Conservation (phyloP, 2,888 invertebrate genomes). For the Agrochola lychnidis region DNA sequence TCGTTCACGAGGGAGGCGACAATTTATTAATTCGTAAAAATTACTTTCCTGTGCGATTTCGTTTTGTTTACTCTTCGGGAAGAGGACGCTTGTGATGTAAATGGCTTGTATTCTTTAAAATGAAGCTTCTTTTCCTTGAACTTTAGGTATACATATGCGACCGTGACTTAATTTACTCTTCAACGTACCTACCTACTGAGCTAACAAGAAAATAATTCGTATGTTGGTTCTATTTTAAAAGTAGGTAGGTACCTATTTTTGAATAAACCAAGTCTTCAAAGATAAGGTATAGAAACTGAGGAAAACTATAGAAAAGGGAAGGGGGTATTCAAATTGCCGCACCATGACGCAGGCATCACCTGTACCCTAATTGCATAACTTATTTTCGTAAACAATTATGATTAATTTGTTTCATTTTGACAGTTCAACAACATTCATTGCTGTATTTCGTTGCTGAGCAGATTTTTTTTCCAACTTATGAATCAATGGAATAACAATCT, state of each 20-base stretch:
- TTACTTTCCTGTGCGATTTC: conserved; percentile 73
- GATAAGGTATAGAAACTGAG: background rate
- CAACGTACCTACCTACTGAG: too few relatives aligned
- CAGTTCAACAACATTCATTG: too few relatives aligned
- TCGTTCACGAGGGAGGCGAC: conserved; percentile 74
- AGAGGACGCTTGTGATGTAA: conserved; percentile 22
- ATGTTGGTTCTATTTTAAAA: background rate
- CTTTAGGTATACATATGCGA: background rate
- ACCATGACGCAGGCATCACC: background rate
- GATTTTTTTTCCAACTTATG: too few relatives aligned
- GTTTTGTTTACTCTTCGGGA: conserved; percentile 59
- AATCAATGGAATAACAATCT: too few relatives aligned
- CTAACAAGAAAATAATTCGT: background rate
- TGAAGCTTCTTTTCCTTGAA: conserved; percentile 1
- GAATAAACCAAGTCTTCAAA: background rate
- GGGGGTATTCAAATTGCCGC: background rate
- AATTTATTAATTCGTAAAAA: conserved; percentile 85
- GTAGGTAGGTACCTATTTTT: background rate
- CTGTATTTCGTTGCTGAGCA: too few relatives aligned
- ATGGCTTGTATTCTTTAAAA: conserved; percentile 11
- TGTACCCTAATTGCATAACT: too few relatives aligned
- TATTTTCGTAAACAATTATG: too few relatives aligned
- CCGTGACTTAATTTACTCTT: background rate
- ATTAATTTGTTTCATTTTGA: too few relatives aligned
- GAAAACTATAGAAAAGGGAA: background rate